A percentile compares a stretch with the other conserved stretches of the same genome.
These are phyloP conservation scores for Heteromurus nitidus DNA, from an alignment of 2,888 invertebrate species.

Conservation along the genomic window DNA sequence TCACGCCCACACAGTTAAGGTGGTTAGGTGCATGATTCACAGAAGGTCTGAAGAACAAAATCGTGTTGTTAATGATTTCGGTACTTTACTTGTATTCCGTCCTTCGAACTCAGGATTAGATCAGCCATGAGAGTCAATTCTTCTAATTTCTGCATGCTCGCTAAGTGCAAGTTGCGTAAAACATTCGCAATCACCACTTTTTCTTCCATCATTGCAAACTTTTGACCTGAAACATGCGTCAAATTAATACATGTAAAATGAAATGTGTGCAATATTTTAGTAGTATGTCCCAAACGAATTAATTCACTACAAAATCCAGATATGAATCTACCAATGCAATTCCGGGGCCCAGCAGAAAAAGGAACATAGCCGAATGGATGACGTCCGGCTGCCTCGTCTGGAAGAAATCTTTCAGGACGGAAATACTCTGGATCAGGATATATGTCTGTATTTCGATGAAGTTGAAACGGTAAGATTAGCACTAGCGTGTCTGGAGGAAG, in stretches of 20 bases:
- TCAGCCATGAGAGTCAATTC: slow-evolving; percentile 79
- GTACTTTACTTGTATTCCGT: slow-evolving; percentile 77
- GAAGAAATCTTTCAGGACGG: slow-evolving; percentile 78
- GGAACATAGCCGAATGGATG: slow-evolving; percentile 76
- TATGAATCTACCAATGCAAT: slow-evolving; percentile 65
- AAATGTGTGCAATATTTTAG: neutral
- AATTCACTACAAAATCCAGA: neutral
- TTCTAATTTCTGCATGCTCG: slow-evolving; percentile 79
- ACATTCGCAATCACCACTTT: slow-evolving; percentile 79
- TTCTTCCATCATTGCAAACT: slow-evolving; percentile 79
- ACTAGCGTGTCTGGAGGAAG: slow-evolving; percentile 76
- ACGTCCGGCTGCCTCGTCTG: slow-evolving; percentile 75
- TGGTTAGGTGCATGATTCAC: neutral
- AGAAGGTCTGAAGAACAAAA: neutral
- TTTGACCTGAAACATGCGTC: slow-evolving; percentile 78
- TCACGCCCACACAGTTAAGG: neutral
- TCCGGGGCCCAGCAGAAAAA: slow-evolving; percentile 74
- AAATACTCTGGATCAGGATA: slow-evolving; percentile 77
- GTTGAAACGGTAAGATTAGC: slow-evolving; percentile 75
- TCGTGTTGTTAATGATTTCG: neutral
- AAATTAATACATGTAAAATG: neutral
- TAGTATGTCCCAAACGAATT: neutral
- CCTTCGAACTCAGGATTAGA: slow-evolving; percentile 79
- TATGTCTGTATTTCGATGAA: slow-evolving; percentile 76
- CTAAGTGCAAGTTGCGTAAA: slow-evolving; percentile 79